Evolutionary conservation across 1,140 invertebrate genomes (phyloP).

Genomic region (Nasonia longicornis): DNA sequence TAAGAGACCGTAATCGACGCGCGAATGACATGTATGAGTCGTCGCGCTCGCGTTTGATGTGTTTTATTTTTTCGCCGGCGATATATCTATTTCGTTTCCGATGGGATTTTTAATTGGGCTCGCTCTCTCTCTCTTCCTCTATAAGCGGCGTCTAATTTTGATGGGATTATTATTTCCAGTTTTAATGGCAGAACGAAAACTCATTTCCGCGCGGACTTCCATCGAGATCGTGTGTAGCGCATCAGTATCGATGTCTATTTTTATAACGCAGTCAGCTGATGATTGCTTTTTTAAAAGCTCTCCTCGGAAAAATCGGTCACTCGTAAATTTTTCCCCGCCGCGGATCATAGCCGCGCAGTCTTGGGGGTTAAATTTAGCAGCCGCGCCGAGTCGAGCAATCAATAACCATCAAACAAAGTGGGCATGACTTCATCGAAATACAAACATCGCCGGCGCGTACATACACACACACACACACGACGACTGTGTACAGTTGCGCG

Average conservation of each 20-base stretch:
- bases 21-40: neutral
- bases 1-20: slow-evolving; percentile 12
- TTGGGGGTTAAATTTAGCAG: neutral
- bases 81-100: too few relatives aligned
- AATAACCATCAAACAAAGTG: neutral
- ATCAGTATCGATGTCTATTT: neutral
- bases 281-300: neutral
- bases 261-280: neutral
- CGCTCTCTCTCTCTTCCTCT: too few relatives aligned
- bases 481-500: too few relatives aligned
- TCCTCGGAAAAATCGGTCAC: neutral
- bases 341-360: too few relatives aligned
- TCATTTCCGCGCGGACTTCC: neutral
- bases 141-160: too few relatives aligned
- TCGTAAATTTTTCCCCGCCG: too few relatives aligned
- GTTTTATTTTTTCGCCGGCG: neutral
- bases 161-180: too few relatives aligned
- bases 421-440: neutral
- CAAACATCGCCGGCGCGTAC: neutral
- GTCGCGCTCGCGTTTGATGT: neutral
- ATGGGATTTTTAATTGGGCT: too few relatives aligned
- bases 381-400: neutral
- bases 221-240: neutral
- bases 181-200: neutral
- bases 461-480: too few relatives aligned